Evolutionary conservation across 2,888 invertebrate species (phyloP), one percentile per base, ranked within the genome.

Genomic region (Thymelicus sylvestris): DNA sequence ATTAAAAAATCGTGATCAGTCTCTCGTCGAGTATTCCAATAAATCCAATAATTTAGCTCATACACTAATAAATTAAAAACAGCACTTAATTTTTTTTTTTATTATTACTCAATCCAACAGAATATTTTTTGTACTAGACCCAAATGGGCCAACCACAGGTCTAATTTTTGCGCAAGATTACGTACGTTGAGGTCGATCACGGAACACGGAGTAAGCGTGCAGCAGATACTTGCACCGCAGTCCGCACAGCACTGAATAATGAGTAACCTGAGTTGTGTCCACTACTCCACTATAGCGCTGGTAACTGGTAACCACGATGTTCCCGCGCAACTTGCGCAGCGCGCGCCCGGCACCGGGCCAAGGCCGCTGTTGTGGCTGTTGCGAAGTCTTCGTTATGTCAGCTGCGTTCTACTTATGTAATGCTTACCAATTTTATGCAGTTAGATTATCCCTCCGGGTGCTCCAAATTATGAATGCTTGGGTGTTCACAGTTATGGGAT

Each of bases 341-440:
- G 76, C 73, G 67, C 52, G 73, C 72, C 72, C 71, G 74, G 76
- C 80, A 81, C 81, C 84, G 81, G 90, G 92, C 90, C 91, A 91
- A 91, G 91, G 91, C 89, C 88, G 80, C 60, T 77, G 74, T 75
- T 82, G 73, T 78, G 80, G 83, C 82, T 82, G 83, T 92, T 92
- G 91, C 92, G 89, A 89, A 90, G 90, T 83, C 83, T 84, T 86
- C 85, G 92, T 93, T 93, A 93, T 92, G 93, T 93, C 93, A 93
- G 92, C 83, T 80, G 88, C 89, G 92, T 92, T 91, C 93, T 87
- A 92, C 90, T 93, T 93, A 91, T 91, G 93, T 92, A 93, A 93
- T 83, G 83, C 82, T 85, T 84, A 81, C 84, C 83, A 83, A 89
- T 88, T 86, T 83, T 85, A 88, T 90, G 88, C 88, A 91, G 89